Evolutionary conservation across 2,888 invertebrate genomes (phyloP), one percentile per base, ranked within the genome.

Genomic region (Drosophila setosimentum): DNA sequence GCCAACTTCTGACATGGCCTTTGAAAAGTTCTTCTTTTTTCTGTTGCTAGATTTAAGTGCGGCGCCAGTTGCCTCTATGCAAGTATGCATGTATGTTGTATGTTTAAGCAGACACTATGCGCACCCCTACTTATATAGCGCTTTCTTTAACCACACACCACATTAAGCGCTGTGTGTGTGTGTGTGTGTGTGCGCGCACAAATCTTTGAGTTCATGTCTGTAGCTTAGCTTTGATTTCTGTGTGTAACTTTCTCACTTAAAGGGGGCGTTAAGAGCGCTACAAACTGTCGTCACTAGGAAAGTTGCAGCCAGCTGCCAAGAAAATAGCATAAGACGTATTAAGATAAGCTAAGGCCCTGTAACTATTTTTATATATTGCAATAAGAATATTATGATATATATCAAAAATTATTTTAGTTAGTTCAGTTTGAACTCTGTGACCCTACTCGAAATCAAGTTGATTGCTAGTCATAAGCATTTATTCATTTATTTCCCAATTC

Each of bases 201-300:
- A 57, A 48, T 73, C 77, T 68, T 63, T 67, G 73, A 79, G 73
- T 85, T 78, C 70, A 68, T 70, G 67, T 73, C 55, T 40, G 62
- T 27, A 63, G 79, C 79, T 80, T 80, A 80, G 77, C 77, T 80
- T 77, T 80, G 79, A 80, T 80, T 80, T 80, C 70, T 73, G 50
- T 71, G 78, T 73, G 65, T 76, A 83, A 89, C 87, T 89, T 81
- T 83, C 72, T 69, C 82, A 83, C 87, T 83, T 89, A 79, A 86
- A 83, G 65, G 69, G 69, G 68, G 81, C 89, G 84, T 84, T 86
- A 76, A 78, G 68, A 68, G 68, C 71, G 68, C 61, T 70, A 79
- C 69, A 61, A 69, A 74, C 67, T 65, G 76, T 71, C 71, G 71
- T 29, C 65, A 33, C 72, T 59, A 32, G n/a, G n/a, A 51, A 60